Conservation (phyloP, 2,888 invertebrate genomes). For the Hylaea fasciaria region DNA sequence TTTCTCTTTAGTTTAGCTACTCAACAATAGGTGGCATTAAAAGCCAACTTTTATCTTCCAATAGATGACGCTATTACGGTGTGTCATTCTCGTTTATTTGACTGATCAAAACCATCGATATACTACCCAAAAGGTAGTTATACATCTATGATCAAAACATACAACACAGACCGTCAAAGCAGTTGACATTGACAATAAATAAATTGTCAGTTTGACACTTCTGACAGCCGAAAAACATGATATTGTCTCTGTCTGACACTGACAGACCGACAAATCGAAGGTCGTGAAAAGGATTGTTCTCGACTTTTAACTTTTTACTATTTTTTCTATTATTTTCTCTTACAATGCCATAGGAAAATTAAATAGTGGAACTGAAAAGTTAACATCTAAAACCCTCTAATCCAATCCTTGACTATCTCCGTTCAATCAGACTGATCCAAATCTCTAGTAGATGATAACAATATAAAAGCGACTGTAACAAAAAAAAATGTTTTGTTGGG, state of each 20-base stretch:
- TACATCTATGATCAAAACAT: no score
- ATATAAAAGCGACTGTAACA: slow-evolving; percentile 47
- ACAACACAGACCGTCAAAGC: no score
- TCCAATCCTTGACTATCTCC: slow-evolving; percentile 49
- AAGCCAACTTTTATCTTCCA: background rate
- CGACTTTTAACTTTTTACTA: slow-evolving; percentile 68
- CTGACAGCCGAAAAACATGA: no score
- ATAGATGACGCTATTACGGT: no score
- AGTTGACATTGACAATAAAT: no score
- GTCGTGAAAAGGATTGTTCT: slow-evolving; percentile 69
- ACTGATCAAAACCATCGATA: no score
- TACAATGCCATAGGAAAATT: slow-evolving; percentile 58
- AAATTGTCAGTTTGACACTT: no score
- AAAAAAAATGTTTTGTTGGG: slow-evolving; percentile 82
- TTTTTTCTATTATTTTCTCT: slow-evolving; percentile 56
- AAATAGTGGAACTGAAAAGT: slow-evolving; percentile 48
- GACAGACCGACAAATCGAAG: no score
- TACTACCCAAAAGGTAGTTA: no score
- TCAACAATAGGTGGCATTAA: slow-evolving; percentile 4
- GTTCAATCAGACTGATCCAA: slow-evolving; percentile 51
- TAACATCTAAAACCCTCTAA: slow-evolving; percentile 12
- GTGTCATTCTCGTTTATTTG: no score
- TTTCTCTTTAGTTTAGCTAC: background rate
- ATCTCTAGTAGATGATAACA: slow-evolving; percentile 58
- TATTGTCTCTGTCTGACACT: no score